Conservation (phyloP, 2,113 vertebrate species). For the Podiceps cristatus region DNA sequence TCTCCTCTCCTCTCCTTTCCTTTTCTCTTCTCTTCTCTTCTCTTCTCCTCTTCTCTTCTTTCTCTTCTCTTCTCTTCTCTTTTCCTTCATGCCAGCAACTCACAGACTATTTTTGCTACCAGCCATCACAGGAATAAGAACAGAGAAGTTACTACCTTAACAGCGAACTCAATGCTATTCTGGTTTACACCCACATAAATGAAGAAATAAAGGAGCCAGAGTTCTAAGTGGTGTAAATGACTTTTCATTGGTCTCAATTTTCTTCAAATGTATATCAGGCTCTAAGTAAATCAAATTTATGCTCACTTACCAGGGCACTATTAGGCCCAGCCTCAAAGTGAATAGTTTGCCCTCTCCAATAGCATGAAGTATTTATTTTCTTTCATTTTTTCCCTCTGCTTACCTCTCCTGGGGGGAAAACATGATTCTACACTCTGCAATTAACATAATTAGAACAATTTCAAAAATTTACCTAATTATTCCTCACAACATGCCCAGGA, state of each 20-base stretch:
- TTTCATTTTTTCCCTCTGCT: not conserved
- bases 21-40: too few species aligned
- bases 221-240: not conserved
- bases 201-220: not conserved
- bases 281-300: not conserved
- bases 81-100: not conserved
- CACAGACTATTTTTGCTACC: not conserved
- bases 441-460: constrained; percentile 9
- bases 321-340: not conserved
- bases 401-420: not conserved
- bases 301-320: not conserved
- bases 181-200: not conserved
- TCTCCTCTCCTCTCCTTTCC: too few species aligned
- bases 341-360: not conserved
- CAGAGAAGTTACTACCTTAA: not conserved
- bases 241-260: not conserved
- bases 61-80: too few species aligned
- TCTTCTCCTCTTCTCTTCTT: too few species aligned
- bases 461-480: not conserved
- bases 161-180: not conserved
- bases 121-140: not conserved
- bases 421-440: not conserved
- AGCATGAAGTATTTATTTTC: not conserved
- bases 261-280: not conserved
- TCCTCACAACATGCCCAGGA: not conserved